Conservation (phyloP, 2,888 invertebrate species). For the Lagria hirta region DNA sequence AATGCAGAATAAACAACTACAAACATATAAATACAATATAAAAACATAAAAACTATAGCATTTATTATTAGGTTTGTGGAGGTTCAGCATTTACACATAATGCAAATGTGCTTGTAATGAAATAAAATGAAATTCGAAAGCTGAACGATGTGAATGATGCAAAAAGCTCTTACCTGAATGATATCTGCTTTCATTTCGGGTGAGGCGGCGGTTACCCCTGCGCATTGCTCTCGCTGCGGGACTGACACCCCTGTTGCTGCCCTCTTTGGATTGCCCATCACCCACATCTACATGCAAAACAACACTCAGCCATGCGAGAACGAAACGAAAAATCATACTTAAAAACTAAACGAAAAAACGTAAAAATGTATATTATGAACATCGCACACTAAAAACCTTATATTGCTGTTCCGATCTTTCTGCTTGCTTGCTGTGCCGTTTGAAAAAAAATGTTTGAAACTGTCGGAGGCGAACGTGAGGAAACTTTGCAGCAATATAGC, state of each 20-base stretch:
- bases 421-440: too few species aligned
- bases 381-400: slow-evolving; percentile 13
- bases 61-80: too few species aligned
- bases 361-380: slow-evolving; percentile 4
- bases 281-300: slow-evolving; percentile 52
- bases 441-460: too few species aligned
- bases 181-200: slow-evolving; percentile 92
- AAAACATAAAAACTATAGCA: too few species aligned
- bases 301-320: slow-evolving; percentile 44
- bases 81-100: too few species aligned
- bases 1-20: too few species aligned
- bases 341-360: slow-evolving; percentile 24
- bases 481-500: too few species aligned
- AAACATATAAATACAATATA: too few species aligned
- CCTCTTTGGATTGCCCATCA: slow-evolving; percentile 42
- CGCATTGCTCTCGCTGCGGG: slow-evolving; percentile 55
- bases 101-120: too few species aligned
- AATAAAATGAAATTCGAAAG: too few species aligned
- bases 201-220: slow-evolving; percentile 83
- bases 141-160: too few species aligned
- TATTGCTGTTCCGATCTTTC: too few species aligned
- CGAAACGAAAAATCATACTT: slow-evolving; percentile 25
- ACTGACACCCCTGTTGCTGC: slow-evolving; percentile 48
- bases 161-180: slow-evolving; percentile 79
- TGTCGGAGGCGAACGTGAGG: slow-evolving; percentile 10